Percentiles rank a stretch among this genome's conserved stretches.
Conservation (phyloP, 2,888 invertebrate genomes). For the Trichogramma evanescens region DNA sequence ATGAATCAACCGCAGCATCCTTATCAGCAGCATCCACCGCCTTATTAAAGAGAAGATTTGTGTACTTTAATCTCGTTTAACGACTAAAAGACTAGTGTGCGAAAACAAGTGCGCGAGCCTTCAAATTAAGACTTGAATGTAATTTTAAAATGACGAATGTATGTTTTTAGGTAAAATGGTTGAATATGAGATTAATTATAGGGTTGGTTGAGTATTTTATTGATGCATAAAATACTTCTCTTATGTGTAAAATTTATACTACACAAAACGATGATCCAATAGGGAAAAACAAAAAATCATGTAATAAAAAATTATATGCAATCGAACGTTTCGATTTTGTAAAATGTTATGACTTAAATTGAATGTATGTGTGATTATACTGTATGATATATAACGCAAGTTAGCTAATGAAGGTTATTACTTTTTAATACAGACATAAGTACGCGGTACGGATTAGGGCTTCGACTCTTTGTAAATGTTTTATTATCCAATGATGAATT, state of each 20-base stretch:
- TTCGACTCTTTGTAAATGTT: constrained; percentile 20
- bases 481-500: constrained; percentile 16
- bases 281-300: constrained; percentile 10
- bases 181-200: constrained; percentile 12
- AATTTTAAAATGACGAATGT: neutral
- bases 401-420: too few species aligned
- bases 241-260: constrained; percentile 13
- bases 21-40: constrained; percentile 56
- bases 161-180: constrained; percentile 9
- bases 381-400: too few species aligned
- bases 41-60: constrained; percentile 42
- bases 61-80: constrained; percentile 18
- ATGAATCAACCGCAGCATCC: constrained; percentile 51
- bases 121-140: neutral
- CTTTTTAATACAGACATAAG: neutral
- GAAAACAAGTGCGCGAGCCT: constrained; percentile 12
- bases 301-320: neutral
- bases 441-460: constrained; percentile 16
- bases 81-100: constrained; percentile 8
- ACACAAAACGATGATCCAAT: constrained; percentile 10
- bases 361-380: too few species aligned
- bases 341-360: too few species aligned
- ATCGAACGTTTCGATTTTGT: too few species aligned
- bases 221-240: constrained; percentile 7
- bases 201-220: constrained; percentile 20